Base-by-base conservation (phyloP, 2,888 invertebrate genomes). In the Mayetiola destructor region DNA sequence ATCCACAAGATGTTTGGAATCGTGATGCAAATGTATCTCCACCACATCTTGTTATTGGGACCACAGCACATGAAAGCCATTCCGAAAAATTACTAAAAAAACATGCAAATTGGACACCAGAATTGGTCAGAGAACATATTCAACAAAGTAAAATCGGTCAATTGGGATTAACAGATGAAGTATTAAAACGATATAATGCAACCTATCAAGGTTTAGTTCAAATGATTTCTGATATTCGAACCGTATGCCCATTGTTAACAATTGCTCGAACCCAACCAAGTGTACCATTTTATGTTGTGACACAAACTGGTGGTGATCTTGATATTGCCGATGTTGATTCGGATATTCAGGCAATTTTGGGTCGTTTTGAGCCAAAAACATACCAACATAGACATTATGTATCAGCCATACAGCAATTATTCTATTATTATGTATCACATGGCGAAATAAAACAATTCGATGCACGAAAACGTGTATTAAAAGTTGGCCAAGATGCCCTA, bases 391-490 rank as follows among this genome's bases (percentile, higher is more conserved):
- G 83, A 40, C 76, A 84, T 18, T 89, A 81, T 66, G 80, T 85
- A 62, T 79, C 83, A 1, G 83, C 88, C 12, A 85, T 90, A 77
- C 88, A 88, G 66, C 81, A 84, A 61, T 71, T 88, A 30, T 91
- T 91, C 70, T 88, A 88, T 69, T 80, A 85, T 64, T 91, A 80
- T 64, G 86, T 88, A 1, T 80, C 84, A 77, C 80, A 84, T 62
- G 88, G 86, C n/a, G 78, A 77, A 61, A 73, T 86, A 58, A 73
- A 79, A 12, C 79, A 80, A n/a, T 77, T 78, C 8, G 79, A 79
- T 57, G 71, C 75, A 32, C 74, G 76, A 10, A 66, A 69, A 18
- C 74, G 76, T 60, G 76, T 87, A 16, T 72, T 87, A 37, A 75
- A 82, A 23, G 79, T 88, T 1, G 85, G 77, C 1, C 86, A 88